phyloP scores from a whole-genome alignment of 30 jellyfish, hydroid and myxozoan species.

The Hydra vulgaris region DNA sequence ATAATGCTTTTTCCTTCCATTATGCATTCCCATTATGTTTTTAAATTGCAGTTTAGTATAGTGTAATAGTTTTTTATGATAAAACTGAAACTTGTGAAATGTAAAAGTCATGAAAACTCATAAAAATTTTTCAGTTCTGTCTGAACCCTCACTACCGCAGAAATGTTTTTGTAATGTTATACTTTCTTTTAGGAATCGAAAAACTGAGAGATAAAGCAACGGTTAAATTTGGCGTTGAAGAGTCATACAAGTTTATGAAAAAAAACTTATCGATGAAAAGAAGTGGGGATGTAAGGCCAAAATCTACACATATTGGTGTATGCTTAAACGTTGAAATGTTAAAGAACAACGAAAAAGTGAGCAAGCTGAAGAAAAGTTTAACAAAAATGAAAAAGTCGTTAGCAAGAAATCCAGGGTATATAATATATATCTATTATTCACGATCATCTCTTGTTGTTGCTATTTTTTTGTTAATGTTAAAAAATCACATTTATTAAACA shows the following conservation, averaged over 20 bases:
- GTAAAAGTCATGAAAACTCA: no score
- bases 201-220: neutral
- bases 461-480: neutral
- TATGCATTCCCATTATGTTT: no score
- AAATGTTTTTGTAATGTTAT: no score
- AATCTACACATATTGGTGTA: constrained; percentile 4
- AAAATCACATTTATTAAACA: no score
- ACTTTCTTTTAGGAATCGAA: neutral
- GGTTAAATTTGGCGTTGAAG: constrained; percentile 36
- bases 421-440: no score
- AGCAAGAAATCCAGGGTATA: constrained; percentile 58
- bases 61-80: no score
- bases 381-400: constrained; percentile 43
- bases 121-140: no score
- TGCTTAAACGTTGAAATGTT: constrained; percentile 46
- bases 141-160: no score
- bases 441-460: neutral
- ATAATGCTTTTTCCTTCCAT: no score
- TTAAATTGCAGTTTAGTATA: no score
- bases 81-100: no score
- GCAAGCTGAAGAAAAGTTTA: constrained; percentile 29
- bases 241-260: constrained; percentile 46
- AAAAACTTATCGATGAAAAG: constrained; percentile 24
- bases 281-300: constrained; percentile 24
- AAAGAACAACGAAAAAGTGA: constrained; percentile 45